Conservation (phyloP, 2,888 invertebrate genomes). For the Oscheius sp. region DNA sequence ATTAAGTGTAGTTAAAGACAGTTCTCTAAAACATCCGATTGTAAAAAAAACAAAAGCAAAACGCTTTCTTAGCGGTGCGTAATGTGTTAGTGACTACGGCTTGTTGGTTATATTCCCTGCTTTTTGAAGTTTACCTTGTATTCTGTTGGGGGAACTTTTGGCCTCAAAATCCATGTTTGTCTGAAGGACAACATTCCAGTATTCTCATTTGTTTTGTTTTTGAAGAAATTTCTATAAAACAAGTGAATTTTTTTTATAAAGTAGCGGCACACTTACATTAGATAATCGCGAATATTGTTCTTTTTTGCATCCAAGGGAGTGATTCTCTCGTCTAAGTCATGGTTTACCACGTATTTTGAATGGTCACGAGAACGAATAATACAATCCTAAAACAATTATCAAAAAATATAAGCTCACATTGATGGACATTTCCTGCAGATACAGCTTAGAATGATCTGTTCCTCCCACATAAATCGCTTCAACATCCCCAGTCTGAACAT, state of each 20-base stretch:
- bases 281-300: background rate
- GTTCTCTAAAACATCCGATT: no score
- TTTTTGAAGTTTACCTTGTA: no score
- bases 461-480: conserved; percentile 11
- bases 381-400: conserved; percentile 17
- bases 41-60: no score
- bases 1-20: no score
- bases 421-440: conserved; percentile 2
- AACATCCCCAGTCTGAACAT: conserved; percentile 2
- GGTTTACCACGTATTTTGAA: conserved; percentile 1
- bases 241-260: background rate
- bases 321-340: conserved; percentile 25
- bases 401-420: background rate
- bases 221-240: conserved; percentile 3
- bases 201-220: background rate
- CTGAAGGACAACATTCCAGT: conserved; percentile 8
- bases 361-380: background rate
- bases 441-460: no score
- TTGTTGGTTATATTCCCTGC: no score
- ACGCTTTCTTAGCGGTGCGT: no score
- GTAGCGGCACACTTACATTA: background rate
- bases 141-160: background rate
- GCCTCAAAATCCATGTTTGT: conserved; percentile 7
- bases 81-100: no score
- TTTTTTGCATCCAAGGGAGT: background rate